phyloP scores from a whole-genome alignment of 2,797 vertebrate species.

The Emydoidea blandingii region DNA sequence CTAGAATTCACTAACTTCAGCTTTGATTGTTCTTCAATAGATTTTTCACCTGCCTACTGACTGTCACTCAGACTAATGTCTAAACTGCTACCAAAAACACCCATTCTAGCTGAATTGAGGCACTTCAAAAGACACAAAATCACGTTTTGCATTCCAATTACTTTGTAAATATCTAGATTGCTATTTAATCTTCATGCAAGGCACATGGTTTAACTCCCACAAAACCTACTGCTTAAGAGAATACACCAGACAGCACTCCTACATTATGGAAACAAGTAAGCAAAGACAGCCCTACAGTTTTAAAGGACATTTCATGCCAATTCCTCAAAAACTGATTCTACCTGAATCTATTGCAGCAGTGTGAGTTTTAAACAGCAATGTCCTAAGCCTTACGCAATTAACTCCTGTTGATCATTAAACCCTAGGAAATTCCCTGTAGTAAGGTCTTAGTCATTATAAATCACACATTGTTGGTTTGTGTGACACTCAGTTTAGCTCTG shows the following conservation, averaged over 20 bases:
- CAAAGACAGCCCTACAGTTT: neutral
- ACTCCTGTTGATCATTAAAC: neutral
- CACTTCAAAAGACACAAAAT: constrained; percentile 47
- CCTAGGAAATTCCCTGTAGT: accelerated
- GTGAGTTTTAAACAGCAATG: neutral
- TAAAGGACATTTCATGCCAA: neutral
- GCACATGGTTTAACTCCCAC: constrained; percentile 11
- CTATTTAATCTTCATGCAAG: constrained; percentile 24
- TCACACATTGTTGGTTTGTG: neutral
- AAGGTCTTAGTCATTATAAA: neutral
- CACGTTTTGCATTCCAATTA: constrained; percentile 24
- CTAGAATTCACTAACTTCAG: constrained; percentile 45
- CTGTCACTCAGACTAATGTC: constrained; percentile 45
- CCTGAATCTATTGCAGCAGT: neutral
- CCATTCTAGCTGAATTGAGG: neutral
- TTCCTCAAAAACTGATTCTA: neutral
- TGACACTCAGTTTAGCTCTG: neutral
- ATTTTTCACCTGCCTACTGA: constrained; percentile 20
- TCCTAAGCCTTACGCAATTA: neutral
- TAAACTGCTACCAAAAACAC: constrained; percentile 43
- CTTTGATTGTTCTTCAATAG: neutral
- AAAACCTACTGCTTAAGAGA: neutral
- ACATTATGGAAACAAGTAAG: neutral
- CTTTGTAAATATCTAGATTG: constrained; percentile 41
- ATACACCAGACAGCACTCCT: neutral